Base-by-base conservation (phyloP, 2,113 vertebrate genomes). In the Numenius arquata region DNA sequence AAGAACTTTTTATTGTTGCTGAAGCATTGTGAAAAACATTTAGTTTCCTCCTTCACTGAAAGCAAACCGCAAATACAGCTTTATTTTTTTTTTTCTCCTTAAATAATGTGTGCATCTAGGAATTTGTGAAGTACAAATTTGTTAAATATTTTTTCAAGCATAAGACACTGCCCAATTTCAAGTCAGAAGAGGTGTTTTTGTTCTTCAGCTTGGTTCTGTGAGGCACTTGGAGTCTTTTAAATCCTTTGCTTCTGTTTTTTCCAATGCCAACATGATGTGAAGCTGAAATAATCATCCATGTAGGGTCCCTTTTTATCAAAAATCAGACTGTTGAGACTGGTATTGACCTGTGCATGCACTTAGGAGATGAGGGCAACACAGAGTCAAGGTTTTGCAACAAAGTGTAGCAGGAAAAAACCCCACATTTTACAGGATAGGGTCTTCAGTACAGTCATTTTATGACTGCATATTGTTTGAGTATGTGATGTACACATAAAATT, bases 401-500 rank as follows among this genome's bases (percentile, higher is more conserved):
- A 41, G 16, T 7, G 29, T 17, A 75, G 52, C 32, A 59, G 21
- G 47, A 32, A 70, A 76, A 45, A 16, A 34, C 7, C 25, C 61
- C 19, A 20, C 3, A 1, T 85, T 85, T 93, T 86, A 68, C 12
- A 43, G 13, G 34, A 41, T 17, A 63, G 16, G 8, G 30, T 70
- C 20, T 80, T 77, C 38, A 53, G 34, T 74, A 32, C 17, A 38
- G 41, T 29, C 2, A 4, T 70, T 84, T 58, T 16, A 23, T 84
- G 59, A 45, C 25, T 88, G 20, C 7, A 11, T 87, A 17, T 78
- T 85, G 25, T 88, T 85, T 50, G 36, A 65, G 17, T 59, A 1
- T 50, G 19, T 81, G 25, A 45, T 1, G 8, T 52, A 30, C 4
- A 6, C 0, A 0, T n/a, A 7, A 12, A 38, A 22, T 56, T 66